Evolutionary conservation across 2,888 invertebrate species (phyloP).

Genomic region (Spodoptera picta): DNA sequence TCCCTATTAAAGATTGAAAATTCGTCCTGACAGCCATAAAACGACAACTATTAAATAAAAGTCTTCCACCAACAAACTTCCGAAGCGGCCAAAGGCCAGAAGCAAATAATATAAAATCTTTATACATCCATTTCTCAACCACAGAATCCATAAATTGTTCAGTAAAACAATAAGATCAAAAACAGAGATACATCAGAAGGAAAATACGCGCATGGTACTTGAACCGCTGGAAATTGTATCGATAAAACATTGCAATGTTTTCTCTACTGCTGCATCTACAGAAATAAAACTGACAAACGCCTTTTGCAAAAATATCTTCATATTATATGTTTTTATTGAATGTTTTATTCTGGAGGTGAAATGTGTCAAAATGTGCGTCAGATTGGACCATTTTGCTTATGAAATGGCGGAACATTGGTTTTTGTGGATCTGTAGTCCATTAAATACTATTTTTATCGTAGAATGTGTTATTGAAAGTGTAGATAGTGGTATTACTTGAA

Average conservation of each 20-base stretch:
- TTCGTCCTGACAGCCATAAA: no score
- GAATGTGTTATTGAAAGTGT: not conserved
- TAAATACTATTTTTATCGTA: not conserved
- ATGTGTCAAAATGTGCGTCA: conserved; percentile 35
- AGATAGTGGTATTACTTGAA: no score
- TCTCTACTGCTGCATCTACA: conserved; percentile 6
- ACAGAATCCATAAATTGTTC: no score
- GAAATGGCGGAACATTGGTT: not conserved
- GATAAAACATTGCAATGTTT: conserved; percentile 22
- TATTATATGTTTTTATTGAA: conserved; percentile 23
- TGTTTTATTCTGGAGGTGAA: conserved; percentile 23
- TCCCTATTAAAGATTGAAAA: no score
- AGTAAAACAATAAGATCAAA: no score
- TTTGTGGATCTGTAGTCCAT: not conserved
- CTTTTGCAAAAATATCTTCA: conserved; percentile 29
- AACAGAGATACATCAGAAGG: no score
- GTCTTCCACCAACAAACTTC: no score
- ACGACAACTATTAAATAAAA: no score
- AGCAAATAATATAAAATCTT: no score
- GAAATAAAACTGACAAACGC: conserved; percentile 36
- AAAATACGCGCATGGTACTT: no score
- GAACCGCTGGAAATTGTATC: conserved; percentile 7
- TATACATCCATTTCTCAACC: no score
- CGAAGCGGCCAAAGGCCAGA: no score
- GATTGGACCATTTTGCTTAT: conserved; percentile 1